phyloP scores from a whole-genome alignment of 2,113 vertebrate genomes.

The Fregetta grallaria region DNA sequence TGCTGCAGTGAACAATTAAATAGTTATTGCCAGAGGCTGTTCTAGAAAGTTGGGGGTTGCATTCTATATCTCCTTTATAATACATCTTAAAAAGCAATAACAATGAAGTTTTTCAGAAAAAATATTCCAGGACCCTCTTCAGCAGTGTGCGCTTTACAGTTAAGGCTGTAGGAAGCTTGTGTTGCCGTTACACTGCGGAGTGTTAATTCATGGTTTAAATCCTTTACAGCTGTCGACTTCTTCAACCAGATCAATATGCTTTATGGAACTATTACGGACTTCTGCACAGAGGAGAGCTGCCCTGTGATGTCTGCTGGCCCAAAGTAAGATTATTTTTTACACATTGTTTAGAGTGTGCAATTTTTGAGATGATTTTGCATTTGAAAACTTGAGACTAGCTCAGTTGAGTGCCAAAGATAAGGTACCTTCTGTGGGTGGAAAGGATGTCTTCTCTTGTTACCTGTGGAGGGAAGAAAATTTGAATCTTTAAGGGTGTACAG shows the following conservation, averaged over 20 bases:
- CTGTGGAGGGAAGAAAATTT: no score
- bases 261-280: conserved; percentile 87
- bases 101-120: not conserved
- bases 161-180: not conserved
- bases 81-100: not conserved
- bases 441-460: not conserved
- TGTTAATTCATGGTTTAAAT: not conserved
- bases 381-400: not conserved
- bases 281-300: conserved; percentile 88
- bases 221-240: conserved; percentile 84
- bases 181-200: not conserved
- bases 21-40: not conserved
- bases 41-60: not conserved
- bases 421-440: not conserved
- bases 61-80: not conserved
- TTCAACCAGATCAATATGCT: conserved; percentile 93
- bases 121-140: not conserved
- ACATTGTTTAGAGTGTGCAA: accelerated
- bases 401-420: not conserved
- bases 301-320: conserved; percentile 87
- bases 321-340: conserved; percentile 73
- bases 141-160: not conserved
- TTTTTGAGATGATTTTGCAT: not conserved
- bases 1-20: not conserved
- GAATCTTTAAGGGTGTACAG: not conserved